Base-by-base conservation (phyloP, 2,797 vertebrate species). In the Okamejei kenojei region DNA sequence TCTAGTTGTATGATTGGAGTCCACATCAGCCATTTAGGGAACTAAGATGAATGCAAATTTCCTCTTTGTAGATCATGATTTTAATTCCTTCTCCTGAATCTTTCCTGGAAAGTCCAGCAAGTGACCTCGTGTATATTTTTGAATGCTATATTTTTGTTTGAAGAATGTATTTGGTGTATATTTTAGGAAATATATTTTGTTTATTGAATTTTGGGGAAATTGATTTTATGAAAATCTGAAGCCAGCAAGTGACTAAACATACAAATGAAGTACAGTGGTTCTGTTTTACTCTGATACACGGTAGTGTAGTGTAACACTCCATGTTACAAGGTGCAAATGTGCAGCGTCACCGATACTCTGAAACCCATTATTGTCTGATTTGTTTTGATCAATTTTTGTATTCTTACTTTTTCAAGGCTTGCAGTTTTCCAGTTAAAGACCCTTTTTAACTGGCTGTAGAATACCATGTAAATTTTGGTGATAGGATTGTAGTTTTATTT, bases 121-220 rank as follows among this genome's bases (percentile, higher is more conserved):
- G 90, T 38, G 54, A 76, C 17, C 71, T 92, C 0, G 6, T 54
- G 54, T 76, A 73, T 76, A 73, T 92, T 76, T 74, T 54, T 74
- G 38, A 92, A 92, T 17, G 7, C 21, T 29, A 54, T 74, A 91
- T 92, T 93, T 93, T 93, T 93, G 61, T 61, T n/a, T 81, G 80
- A 21, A 68, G 29, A 93, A 80, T 81, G 93, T 26, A 81, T 73
- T 81, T 81, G 21, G n/a, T 93, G 80, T 93, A 93, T 71, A 65
- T 93, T 81, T 80, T 63, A 38, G 77, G 80, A 80, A 65, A 79
- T 15, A 32, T 63, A n/a, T 93, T 93, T 93, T 23, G 58, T 93
- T 93, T 93, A 77, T 81, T 68, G n/a, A n/a, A 63, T 32, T 65
- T 54, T 54, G 77, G 21, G 76, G 54, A 92, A 76, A 74, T 45